Base-by-base conservation (phyloP, 2,113 vertebrate genomes). In the Meleagris gallopavo region DNA sequence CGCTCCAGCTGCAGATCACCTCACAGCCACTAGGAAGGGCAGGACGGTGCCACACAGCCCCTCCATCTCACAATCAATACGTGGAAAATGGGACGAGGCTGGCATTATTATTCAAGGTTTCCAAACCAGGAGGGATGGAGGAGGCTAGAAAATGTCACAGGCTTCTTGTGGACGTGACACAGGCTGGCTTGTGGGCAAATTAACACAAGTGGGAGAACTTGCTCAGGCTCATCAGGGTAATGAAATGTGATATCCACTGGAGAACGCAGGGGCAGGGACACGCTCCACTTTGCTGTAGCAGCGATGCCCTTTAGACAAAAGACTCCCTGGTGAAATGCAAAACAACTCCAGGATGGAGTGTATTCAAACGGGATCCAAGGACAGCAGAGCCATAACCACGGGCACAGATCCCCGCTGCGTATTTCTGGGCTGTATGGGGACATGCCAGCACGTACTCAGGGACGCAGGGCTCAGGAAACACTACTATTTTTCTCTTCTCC, bases 171-270 rank as follows among this genome's bases (percentile, higher is more conserved):
- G 87, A 93, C 1, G 38, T 91, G 95, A 94, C 94, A 95, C 64
- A 18, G 83, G 69, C 86, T 94, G 91, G 80, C 96, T 94, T 36
- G 62, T 61, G 93, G 96, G 94, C 86, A 92, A 93, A 97, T 97
- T 97, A 94, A 86, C 93, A 79, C 84, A 62, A 86, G 2, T 27
- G 1, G 89, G 89, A 96, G 91, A 80, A 75, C 18, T 67, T 3
- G 0, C 91, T 89, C 43, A 6, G 84, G 79, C 96, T 95, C 87
- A 92, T 94, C 94, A 97, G 73, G 58, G 82, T 97, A 97, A 97
- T 96, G 97, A 96, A 96, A 97, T 95, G 94, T 96, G 96, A 97
- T 97, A 83, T 93, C 94, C 93, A 90, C 90, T 69, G 93, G 86
- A 81, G 83, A 84, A 72, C 81, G 84, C 93, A 65, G 67, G 50